Evolutionary conservation across 2,113 vertebrate genomes (phyloP).

Genomic region (Prunella himalayana): DNA sequence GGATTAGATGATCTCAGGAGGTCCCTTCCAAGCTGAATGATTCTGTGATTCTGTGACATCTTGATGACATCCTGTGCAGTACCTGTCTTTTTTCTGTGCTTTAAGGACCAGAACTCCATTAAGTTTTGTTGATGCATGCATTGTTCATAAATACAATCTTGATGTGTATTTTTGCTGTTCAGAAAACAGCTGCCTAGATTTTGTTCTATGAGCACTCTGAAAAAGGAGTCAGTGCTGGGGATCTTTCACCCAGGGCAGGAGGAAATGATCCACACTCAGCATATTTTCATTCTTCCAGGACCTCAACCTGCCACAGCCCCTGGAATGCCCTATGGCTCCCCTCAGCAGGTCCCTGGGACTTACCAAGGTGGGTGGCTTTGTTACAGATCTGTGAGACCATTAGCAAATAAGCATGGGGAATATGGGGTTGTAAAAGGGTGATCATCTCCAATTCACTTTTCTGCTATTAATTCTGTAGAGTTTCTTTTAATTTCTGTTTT

Average conservation of each 20-base stretch:
- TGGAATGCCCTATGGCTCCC: not conserved
- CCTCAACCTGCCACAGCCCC: not conserved
- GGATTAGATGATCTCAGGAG: not conserved
- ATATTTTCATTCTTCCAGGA: not conserved
- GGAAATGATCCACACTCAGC: not conserved
- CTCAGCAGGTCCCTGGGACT: not conserved
- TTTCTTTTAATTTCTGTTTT: not conserved
- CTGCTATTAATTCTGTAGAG: not conserved
- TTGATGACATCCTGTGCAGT: not conserved
- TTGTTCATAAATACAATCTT: not conserved
- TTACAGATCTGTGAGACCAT: not conserved
- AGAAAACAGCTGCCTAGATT: not conserved
- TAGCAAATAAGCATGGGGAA: not conserved
- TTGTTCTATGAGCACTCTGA: not conserved
- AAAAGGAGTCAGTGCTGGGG: not conserved
- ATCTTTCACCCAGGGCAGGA: not conserved
- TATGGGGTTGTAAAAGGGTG: not conserved
- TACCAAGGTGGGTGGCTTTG: slow-evolving; percentile 37
- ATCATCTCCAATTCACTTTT: not conserved
- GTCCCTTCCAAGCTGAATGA: not conserved
- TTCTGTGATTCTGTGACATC: not conserved
- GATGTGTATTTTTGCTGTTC: not conserved
- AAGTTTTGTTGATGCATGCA: not conserved
- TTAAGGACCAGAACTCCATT: not conserved
- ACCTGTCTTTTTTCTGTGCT: not conserved